Percentiles rank a stretch among this genome's conserved stretches.
Conservation (phyloP, 1,140 invertebrate species). For the Bombus waltoni region DNA sequence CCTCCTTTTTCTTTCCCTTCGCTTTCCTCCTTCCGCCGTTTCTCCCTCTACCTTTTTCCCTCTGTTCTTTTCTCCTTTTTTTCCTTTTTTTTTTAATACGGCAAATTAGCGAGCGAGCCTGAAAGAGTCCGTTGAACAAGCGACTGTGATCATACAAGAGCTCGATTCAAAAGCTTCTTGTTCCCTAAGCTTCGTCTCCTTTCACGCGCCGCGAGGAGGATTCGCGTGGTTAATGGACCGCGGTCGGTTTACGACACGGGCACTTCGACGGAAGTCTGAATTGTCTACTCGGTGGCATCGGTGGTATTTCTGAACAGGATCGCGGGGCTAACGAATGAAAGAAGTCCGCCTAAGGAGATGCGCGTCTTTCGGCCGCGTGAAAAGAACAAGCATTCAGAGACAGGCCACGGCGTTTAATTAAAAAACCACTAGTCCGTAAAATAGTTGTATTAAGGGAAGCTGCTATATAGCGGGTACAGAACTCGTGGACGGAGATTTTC, state of each 20-base stretch:
- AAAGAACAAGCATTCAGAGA: not conserved
- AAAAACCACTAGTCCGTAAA: slow-evolving; percentile 16
- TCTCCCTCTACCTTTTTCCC: too few relatives aligned
- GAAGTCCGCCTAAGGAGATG: not conserved
- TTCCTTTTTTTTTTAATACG: slow-evolving; percentile 54
- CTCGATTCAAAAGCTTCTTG: slow-evolving; percentile 53
- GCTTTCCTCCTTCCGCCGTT: not conserved
- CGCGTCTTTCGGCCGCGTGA: not conserved
- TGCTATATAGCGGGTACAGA: not conserved
- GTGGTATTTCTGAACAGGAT: not conserved
- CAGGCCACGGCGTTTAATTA: slow-evolving; percentile 14
- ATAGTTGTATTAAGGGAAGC: slow-evolving; percentile 5
- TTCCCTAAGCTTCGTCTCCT: slow-evolving; percentile 32
- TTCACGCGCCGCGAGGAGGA: slow-evolving; percentile 16
- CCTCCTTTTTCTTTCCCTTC: too few relatives aligned
- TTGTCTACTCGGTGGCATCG: not conserved
- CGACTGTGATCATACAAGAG: slow-evolving; percentile 52
- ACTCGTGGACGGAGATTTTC: not conserved
- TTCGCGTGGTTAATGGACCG: slow-evolving; percentile 48
- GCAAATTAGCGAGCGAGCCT: slow-evolving; percentile 60
- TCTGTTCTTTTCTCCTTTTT: not conserved
- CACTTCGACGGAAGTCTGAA: not conserved
- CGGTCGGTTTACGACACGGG: slow-evolving; percentile 23
- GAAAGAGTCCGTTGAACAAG: slow-evolving; percentile 59
- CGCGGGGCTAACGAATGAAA: too few relatives aligned